Evolutionary conservation across 2,797 vertebrate genomes (phyloP), one percentile per base, ranked within the genome.

Genomic region (Epinephelus coioides): DNA sequence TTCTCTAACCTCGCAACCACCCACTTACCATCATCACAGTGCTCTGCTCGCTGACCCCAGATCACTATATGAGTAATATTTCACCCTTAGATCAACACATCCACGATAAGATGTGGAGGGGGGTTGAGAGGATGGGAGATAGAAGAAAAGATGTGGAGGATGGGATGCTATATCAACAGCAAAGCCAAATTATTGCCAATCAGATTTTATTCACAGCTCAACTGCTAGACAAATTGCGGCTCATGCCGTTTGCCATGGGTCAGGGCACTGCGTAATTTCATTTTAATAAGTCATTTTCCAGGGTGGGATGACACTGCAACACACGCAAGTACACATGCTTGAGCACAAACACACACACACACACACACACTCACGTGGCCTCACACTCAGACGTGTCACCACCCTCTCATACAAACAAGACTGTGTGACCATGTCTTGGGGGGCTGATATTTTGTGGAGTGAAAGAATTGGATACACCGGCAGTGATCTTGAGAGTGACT

Each of bases 251-350:
- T 96, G 93, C 93, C 91, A 96, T 95, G 96, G 96, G 96, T 97
- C 96, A 97, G 95, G 91, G 96, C 91, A 90, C 92, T 89, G 94
- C 95, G 89, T 96, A 96, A 97, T 97, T 96, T 97, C 92, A 95
- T 96, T 97, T 97, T 97, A 97, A 97, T 97, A 96, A 96, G 95
- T 95, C 93, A 95, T 96, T 96, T 96, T 96, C 93, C 95, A 87
- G 90, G 86, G 81, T 76, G 81, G 86, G 90, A 89, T 91, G 89
- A 92, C 89, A 91, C 88, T 64, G 78, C 83, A 83, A 82, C 71
- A 86, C 82, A 86, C 73, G 9, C 79, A 69, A 71, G 76, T 76
- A 78, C 85, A 85, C 83, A 84, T 75, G 73, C 82, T 79, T 69
- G 44, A 75, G 67, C 84, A 74, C 90, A 82, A 90, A 86, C 93